phyloP scores from a whole-genome alignment of 2,888 invertebrate species.

The Choreutis nemorana region DNA sequence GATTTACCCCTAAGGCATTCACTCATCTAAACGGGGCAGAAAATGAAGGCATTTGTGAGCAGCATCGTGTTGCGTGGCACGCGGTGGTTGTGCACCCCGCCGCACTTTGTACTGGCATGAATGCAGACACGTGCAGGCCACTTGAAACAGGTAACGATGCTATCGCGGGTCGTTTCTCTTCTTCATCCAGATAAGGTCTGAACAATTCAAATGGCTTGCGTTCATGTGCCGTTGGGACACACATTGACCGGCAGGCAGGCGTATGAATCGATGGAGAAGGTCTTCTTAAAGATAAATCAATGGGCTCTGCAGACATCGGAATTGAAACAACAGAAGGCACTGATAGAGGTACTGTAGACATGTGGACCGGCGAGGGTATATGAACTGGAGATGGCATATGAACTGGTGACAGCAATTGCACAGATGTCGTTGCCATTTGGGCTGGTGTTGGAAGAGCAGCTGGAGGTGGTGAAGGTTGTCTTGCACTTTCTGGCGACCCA shows the following conservation, averaged over 20 bases:
- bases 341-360: slow-evolving; percentile 20
- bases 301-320: slow-evolving; percentile 34
- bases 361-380: slow-evolving; percentile 22
- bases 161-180: slow-evolving; percentile 41
- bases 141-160: slow-evolving; percentile 41
- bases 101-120: slow-evolving; percentile 54
- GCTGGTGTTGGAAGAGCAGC: slow-evolving; percentile 25
- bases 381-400: slow-evolving; percentile 16
- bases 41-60: slow-evolving; percentile 71
- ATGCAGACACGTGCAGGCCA: slow-evolving; percentile 50
- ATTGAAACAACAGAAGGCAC: slow-evolving; percentile 20
- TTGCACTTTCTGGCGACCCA: slow-evolving; percentile 51
- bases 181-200: slow-evolving; percentile 76
- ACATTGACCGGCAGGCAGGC: slow-evolving; percentile 34
- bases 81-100: slow-evolving; percentile 43
- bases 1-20: slow-evolving; percentile 40
- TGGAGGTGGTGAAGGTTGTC: slow-evolving; percentile 50
- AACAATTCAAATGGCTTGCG: slow-evolving; percentile 77
- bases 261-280: slow-evolving; percentile 38
- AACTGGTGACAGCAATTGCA: slow-evolving; percentile 21
- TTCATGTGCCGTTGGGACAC: slow-evolving; percentile 29
- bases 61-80: slow-evolving; percentile 67
- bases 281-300: slow-evolving; percentile 42
- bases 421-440: slow-evolving; percentile 26
- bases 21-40: slow-evolving; percentile 57